Evolutionary conservation across 2,888 invertebrate genomes (phyloP).

Genomic region (Congeria kusceri): DNA sequence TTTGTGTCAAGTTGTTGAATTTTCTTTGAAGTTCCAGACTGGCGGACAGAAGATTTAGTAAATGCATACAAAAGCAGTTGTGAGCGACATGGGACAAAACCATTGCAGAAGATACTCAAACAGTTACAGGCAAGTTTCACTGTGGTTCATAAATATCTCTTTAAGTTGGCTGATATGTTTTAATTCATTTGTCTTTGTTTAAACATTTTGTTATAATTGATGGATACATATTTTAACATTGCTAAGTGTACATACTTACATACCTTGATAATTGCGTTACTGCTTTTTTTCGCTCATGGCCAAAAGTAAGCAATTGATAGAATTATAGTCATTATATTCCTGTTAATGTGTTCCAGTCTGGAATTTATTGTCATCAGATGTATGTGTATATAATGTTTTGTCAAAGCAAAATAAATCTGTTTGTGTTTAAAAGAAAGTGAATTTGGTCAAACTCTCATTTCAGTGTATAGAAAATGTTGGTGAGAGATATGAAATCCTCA

Average conservation of each 20-base stretch:
- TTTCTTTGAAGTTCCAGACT: conserved; percentile 88
- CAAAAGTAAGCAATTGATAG: too few relatives aligned
- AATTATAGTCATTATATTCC: too few relatives aligned
- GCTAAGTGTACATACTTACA: not conserved
- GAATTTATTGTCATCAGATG: too few relatives aligned
- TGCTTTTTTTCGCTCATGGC: not conserved
- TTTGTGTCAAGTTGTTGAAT: not conserved
- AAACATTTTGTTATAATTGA: too few relatives aligned
- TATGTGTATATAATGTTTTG: too few relatives aligned
- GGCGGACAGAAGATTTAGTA: conserved; percentile 90
- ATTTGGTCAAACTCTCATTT: conserved; percentile 39
- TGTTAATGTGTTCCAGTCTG: too few relatives aligned
- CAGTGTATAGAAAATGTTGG: conserved; percentile 75
- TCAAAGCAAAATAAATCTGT: too few relatives aligned
- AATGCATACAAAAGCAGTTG: conserved; percentile 91
- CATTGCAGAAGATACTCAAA: conserved; percentile 89
- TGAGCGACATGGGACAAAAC: conserved; percentile 89
- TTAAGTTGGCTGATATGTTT: too few relatives aligned
- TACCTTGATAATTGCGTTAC: not conserved
- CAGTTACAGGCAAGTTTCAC: conserved; percentile 89
- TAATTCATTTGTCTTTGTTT: too few relatives aligned
- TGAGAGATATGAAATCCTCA: conserved; percentile 82
- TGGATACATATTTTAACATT: too few relatives aligned
- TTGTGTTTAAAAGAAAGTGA: not conserved
- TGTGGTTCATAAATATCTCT: too few relatives aligned